Evolutionary conservation across 2,888 invertebrate genomes (phyloP), one percentile per base, ranked within the genome.

Genomic region (Oscheius onirici): DNA sequence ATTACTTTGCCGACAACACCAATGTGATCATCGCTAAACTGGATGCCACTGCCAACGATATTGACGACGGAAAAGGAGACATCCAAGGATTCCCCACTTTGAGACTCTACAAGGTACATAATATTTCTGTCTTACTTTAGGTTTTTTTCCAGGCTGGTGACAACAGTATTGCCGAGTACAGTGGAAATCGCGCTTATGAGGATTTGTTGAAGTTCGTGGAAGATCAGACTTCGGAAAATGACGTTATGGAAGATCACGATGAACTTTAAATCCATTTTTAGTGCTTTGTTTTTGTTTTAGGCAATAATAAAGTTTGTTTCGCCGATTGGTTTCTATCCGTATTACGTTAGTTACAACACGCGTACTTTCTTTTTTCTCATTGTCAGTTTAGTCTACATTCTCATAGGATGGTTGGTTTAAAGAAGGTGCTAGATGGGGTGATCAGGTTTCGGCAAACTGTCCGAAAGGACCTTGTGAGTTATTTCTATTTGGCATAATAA

Each of bases 371-470:
- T 24, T 24, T 26, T 15, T 20, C 11, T 24, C 24, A 34, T n/a
- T n/a, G n/a, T n/a, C n/a, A 8, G 13, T 44, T 46, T 43, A 28
- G 49, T 57, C 24, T 69, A 15, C 40, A 68, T 13, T 58, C 49
- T 15, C 34, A 3, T 24, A 13, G 24, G 57, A 81, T 81, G 81
- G 77, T 78, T 8, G 80, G 82, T 22, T 74, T 85, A 41, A 77
- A 82, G 49, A 84, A 82, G 69, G 81, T 86, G 49, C 71, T 86
- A 8, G 76, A 85, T 26, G 86, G 86, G 43, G 83, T 86, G 22
- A 79, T 86, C 13, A 74, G 75, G 1, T 86, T 83, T 67, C 78
- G 86, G 26, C 75, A 81, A 58, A 86, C 85, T 8, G 85, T 83
- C 26, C 75, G 85, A 13, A 76, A 77, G 28, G 84, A 85, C 68